Base-by-base conservation (phyloP, 2,113 vertebrate genomes). In the Dissostichus mawsoni region DNA sequence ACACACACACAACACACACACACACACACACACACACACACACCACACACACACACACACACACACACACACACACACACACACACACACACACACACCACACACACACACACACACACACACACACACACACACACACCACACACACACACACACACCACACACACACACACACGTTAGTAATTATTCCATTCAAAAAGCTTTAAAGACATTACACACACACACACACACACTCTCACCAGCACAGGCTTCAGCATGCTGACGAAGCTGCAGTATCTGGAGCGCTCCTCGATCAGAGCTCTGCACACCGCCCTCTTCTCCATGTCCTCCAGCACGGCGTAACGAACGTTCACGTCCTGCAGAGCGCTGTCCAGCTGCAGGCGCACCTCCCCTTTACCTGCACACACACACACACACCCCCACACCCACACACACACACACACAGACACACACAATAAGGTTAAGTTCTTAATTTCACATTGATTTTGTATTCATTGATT, bases 311-410 rank as follows among this genome's bases (percentile, higher is more conserved):
- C 95, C 33, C 91, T 83, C 74, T 96, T 96, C 94, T 96, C 96
- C 0, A 95, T 94, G 4, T 96, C 96, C 88, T 96, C 96, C 83
- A 96, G 91, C 33, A 95, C 91, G 1, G 91, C 88, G 63, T 96
- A 96, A 6, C 95, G 94, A 8, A 93, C 94, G 58, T 95, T 96
- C 23, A 96, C 95, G 0, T 96, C 96, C 85, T 96, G 96, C 80
- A 96, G 90, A 0, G 95, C 95, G 3, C 86, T 93, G 90, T 96
- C 96, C 90, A 96, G 87, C 91, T 96, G 95, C 2, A 94, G 80
- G 0, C 95, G 92, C 6, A 78, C 95, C 51, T 95, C 94, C 16
- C 87, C 96, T 86, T 95, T 96, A 36, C 96, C 96, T 96, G 41
- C n/a, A 53, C 63, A 23, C 36, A 68, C 50, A 58, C 5, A 51